phyloP scores from a whole-genome alignment of 2,797 vertebrate genomes.

The Rhynchonycteris naso region DNA sequence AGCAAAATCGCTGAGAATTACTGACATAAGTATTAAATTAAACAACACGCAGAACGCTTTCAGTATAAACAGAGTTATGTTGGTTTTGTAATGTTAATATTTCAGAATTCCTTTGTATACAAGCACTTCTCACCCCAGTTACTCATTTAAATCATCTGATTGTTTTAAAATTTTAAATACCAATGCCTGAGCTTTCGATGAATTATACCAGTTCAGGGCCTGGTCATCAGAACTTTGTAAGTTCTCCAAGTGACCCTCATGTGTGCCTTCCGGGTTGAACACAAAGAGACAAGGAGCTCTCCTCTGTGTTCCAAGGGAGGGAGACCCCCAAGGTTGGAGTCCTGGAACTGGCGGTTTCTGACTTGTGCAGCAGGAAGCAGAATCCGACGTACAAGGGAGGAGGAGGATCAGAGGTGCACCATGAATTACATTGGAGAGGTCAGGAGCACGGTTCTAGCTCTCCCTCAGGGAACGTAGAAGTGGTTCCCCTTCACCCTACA shows the following conservation, averaged over 20 bases:
- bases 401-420: not conserved
- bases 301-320: fast-evolving
- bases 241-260: not conserved
- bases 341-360: not conserved
- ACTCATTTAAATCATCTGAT: not conserved
- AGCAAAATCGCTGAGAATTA: not conserved
- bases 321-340: not conserved
- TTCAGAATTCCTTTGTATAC: not conserved
- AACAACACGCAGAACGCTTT: not conserved
- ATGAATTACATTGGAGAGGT: not conserved
- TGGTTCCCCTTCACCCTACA: not conserved
- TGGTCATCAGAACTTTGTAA: not conserved
- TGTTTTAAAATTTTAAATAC: not conserved
- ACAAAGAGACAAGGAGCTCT: not conserved
- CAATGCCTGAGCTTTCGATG: not conserved
- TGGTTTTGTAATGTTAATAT: not conserved
- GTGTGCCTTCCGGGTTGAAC: fast-evolving
- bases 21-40: not conserved
- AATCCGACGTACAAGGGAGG: not conserved
- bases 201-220: not conserved
- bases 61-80: not conserved
- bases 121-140: not conserved
- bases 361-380: not conserved
- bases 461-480: not conserved
- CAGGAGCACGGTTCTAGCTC: too few species aligned